A percentile compares a stretch with the other conserved stretches of the same genome.
These are phyloP conservation scores for Ophiodon elongatus DNA, from an alignment of 2,113 vertebrate species.

Conservation along the genomic window DNA sequence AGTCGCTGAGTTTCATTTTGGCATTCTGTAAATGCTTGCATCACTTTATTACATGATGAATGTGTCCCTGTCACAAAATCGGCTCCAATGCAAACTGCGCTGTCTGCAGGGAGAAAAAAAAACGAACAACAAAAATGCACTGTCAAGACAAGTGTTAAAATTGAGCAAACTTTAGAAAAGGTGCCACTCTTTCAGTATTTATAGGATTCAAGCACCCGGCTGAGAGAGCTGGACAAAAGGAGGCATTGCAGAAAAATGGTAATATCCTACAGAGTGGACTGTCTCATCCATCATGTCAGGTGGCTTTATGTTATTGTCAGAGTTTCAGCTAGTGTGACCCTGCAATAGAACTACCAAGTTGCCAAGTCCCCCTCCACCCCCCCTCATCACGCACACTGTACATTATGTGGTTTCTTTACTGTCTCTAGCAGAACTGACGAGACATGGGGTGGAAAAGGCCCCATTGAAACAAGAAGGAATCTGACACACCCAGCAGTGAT, in stretches of 20 bases:
- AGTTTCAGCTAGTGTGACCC: slow-evolving; percentile 34
- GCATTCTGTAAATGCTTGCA: slow-evolving; percentile 67
- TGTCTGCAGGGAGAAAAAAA: slow-evolving; percentile 27
- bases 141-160: slow-evolving; percentile 70
- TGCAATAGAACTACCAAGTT: slow-evolving; percentile 28
- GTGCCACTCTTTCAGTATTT: slow-evolving; percentile 70
- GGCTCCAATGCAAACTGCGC: slow-evolving; percentile 73
- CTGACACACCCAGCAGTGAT: slow-evolving; percentile 19
- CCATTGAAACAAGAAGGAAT: slow-evolving; percentile 11
- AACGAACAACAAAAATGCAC: slow-evolving; percentile 42
- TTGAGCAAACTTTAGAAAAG: slow-evolving; percentile 71
- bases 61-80: slow-evolving; percentile 75
- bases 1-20: slow-evolving; percentile 67
- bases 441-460: slow-evolving; percentile 18
- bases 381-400: background rate
- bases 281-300: slow-evolving; percentile 71
- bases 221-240: slow-evolving; percentile 47
- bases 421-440: slow-evolving; percentile 27
- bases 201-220: slow-evolving; percentile 59
- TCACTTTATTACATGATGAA: slow-evolving; percentile 83
- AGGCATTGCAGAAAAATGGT: slow-evolving; percentile 62
- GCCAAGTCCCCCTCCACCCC: background rate
- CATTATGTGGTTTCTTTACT: slow-evolving; percentile 32
- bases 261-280: slow-evolving; percentile 69
- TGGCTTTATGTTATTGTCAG: slow-evolving; percentile 61